Conservation (phyloP, 2,888 invertebrate genomes). For the Tetramorium bicarinatum region DNA sequence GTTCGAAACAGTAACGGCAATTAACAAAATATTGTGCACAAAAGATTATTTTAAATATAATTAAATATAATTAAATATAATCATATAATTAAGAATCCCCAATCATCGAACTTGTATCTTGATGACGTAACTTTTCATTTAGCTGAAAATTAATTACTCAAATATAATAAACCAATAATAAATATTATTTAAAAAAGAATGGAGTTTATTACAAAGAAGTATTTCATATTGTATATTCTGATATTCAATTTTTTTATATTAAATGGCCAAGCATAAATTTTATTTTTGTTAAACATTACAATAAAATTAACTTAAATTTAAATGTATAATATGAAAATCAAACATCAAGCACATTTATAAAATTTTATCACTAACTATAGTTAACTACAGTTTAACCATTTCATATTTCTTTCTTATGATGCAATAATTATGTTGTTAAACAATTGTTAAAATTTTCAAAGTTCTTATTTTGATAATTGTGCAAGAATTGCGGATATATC, state of each 20-base stretch:
- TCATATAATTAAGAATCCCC: not conserved
- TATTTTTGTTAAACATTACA: not conserved
- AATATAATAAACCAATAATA: not conserved
- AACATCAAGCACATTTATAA: not conserved
- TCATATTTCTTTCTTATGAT: not conserved
- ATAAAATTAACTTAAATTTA: not conserved
- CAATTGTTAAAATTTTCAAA: not conserved
- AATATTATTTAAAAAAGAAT: not conserved
- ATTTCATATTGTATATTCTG: not conserved
- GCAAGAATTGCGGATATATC: not conserved
- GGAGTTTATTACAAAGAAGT: not conserved
- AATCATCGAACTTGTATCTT: not conserved
- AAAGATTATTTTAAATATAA: not conserved
- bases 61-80: not conserved
- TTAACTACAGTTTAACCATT: not conserved
- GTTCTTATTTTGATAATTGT: constrained; percentile 8
- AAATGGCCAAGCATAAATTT: not conserved
- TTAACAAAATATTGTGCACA: constrained; percentile 44
- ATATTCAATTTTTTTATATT: not conserved
- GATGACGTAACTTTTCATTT: not conserved
- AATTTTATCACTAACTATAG: not conserved
- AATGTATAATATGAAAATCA: not conserved
- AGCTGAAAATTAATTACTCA: not conserved
- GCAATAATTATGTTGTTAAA: not conserved
- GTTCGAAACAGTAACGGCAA: not conserved